Base-by-base conservation (phyloP, 2,888 invertebrate species). In the Andrena trimmerana region DNA sequence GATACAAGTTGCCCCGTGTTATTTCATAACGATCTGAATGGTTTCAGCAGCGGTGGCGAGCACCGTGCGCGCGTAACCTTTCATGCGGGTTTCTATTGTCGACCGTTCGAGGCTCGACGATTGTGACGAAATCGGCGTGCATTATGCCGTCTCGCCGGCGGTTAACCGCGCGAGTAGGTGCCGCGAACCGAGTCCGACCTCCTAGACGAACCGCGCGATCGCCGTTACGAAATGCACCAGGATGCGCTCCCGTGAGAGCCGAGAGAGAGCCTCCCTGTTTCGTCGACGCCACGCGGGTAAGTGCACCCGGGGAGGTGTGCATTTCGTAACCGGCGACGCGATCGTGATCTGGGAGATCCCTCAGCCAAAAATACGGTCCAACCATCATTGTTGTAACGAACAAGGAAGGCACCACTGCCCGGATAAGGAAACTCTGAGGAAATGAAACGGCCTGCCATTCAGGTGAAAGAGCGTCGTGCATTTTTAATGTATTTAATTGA, bases 61-160 rank as follows among this genome's bases (percentile, higher is more conserved):
- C 29, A 50, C 31, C 54, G 60, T 48, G 52, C 48, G 42, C 66
- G 92, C 92, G 91, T 92, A 93, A 93, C 93, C 93, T 93, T 93
- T 93, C 91, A 90, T 90, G 91, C 90, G 88, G 88, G 88, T 91
- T 93, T 92, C 93, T 92, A 93, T 93, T 93, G 93, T 93, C 92
- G 90, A 87, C 81, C 76, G 86, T 78, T 78, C 83, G 85, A 81
- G 84, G 74, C 79, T 72, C 81, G 74, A 74, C 77, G 75, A 78
- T 80, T 77, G 76, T 91, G 90, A 90, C 84, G 90, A 90, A 90
- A 90, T 89, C 85, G 54, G 77, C 78, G 86, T 84, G 84, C 84
- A 89, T 89, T 88, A 90, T 84, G 74, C 77, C 57, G 69, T 80
- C 78, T 85, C 84, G 85, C 86, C 86, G 88, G 84, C 70, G 87